Evolutionary conservation across 2,888 invertebrate species (phyloP), one percentile per base, ranked within the genome.

Genomic region (Orchesella flavescens): DNA sequence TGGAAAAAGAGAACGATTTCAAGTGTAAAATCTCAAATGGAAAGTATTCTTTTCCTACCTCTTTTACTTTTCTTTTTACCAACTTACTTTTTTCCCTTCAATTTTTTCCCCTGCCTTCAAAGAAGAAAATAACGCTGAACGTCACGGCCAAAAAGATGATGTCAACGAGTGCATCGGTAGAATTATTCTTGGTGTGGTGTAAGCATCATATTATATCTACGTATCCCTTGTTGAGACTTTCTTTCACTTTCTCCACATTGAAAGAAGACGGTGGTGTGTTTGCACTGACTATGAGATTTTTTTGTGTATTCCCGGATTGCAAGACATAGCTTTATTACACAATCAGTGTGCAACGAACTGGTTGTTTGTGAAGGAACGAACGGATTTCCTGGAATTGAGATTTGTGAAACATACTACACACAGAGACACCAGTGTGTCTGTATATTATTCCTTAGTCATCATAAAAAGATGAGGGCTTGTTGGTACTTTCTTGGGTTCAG

Each of bases 291-390:
- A 13, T 1, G 13, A 61, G 17, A 59, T 21, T 61, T 73, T 46
- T 72, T 53, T 53, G 23, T 55, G 66, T 65, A 68, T 77, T 77
- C 69, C 68, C 59, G 77, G 77, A 77, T 77, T 44, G 46, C 59
- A 77, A 53, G 61, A 71, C 71, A 71, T 71, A 61, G 69, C 46
- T 81, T 81, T 80, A 80, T 74, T 81, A 74, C 74, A 74, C 81
- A 81, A 81, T 81, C 75, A 81, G 74, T 74, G 81, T 81, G 74
- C 81, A 81, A 81, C 74, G 81, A 81, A 69, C 81, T 81, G 81
- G 68, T 68, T 81, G 74, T 68, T 81, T 81, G 74, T 75, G 61
- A 75, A 74, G 59, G 46, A 75, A 53, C 34, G 34, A 34, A 34
- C 81, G 81, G 74, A 81, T 81, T 74, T 81, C 74, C 74, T 69